Evolutionary conservation across 2,113 vertebrate species (phyloP).

Genomic region (Dendrocopos noguchii): DNA sequence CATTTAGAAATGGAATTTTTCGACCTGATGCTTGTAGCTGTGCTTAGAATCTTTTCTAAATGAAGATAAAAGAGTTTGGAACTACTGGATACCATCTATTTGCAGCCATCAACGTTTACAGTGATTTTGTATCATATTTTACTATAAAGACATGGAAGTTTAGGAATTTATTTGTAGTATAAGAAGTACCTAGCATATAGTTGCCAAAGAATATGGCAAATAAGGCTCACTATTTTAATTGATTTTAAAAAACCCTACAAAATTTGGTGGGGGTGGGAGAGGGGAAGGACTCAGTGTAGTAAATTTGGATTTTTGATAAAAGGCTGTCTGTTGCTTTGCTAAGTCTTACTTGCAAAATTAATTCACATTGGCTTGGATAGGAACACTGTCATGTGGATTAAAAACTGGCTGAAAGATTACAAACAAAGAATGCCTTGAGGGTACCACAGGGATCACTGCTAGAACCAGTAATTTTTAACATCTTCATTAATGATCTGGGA

Average conservation of each 20-base stretch:
- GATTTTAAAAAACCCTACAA: neutral
- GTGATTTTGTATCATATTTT: neutral
- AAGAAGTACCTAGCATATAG: neutral
- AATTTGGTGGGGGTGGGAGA: neutral
- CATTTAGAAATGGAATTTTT: neutral
- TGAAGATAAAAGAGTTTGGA: neutral
- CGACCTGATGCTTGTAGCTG: neutral
- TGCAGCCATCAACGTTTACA: neutral
- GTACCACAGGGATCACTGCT: slow-evolving; percentile 48
- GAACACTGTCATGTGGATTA: slow-evolving; percentile 53
- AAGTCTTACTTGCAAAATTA: slow-evolving; percentile 40
- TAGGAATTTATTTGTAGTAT: neutral
- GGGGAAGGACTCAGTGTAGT: neutral
- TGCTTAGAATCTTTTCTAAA: neutral
- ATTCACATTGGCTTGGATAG: slow-evolving; percentile 58
- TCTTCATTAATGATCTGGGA: slow-evolving; percentile 78
- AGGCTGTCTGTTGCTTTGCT: neutral
- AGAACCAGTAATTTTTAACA: slow-evolving; percentile 71
- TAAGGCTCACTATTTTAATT: neutral
- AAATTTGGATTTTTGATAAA: neutral
- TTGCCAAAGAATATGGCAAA: neutral
- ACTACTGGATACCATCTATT: neutral
- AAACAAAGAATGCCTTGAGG: slow-evolving; percentile 61
- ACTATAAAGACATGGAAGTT: fast-evolving
- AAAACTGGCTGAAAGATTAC: slow-evolving; percentile 53